These are phyloP conservation scores for Holothuria scabra DNA, from an alignment of 53 echinoderm and acorn worm species.

Conservation along the genomic window DNA sequence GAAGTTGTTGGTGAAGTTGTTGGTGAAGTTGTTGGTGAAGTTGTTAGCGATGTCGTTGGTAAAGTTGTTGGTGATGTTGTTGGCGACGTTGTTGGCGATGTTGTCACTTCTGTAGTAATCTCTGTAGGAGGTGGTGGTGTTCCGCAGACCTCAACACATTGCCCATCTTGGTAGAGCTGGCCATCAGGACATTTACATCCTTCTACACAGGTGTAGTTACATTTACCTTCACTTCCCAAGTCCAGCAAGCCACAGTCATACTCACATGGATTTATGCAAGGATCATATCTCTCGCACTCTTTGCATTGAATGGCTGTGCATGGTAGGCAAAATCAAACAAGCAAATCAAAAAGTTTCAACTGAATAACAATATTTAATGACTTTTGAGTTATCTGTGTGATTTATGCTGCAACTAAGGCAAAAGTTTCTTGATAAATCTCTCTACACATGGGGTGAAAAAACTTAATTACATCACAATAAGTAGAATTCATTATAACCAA, in stretches of 20 bases:
- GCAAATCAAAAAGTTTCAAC: not conserved
- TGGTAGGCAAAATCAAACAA: too few relatives aligned
- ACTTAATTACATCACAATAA: too few relatives aligned
- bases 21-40: not conserved
- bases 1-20: conserved; percentile 37
- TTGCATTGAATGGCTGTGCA: conserved; percentile 89
- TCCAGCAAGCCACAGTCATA: conserved; percentile 60
- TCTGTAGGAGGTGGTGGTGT: conserved; percentile 18
- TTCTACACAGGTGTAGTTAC: conserved; percentile 89
- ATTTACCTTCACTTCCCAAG: conserved; percentile 66
- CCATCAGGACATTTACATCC: conserved; percentile 85
- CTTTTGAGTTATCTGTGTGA: too few relatives aligned
- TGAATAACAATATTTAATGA: not conserved
- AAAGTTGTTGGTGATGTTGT: not conserved
- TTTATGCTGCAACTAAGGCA: too few relatives aligned
- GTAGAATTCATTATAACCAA: too few relatives aligned
- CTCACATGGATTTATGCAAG: conserved; percentile 84
- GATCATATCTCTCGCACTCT: conserved; percentile 80
- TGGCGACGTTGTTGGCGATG: conserved; percentile 16
- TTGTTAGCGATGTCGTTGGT: not conserved
- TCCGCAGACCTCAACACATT: conserved; percentile 77
- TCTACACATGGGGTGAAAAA: too few relatives aligned
- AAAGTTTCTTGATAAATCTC: too few relatives aligned
- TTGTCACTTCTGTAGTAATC: conserved; percentile 26
- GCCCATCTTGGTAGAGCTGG: conserved; percentile 63